Evolutionary conservation across 2,888 invertebrate genomes (phyloP).

Genomic region (Eupithecia subumbrata): DNA sequence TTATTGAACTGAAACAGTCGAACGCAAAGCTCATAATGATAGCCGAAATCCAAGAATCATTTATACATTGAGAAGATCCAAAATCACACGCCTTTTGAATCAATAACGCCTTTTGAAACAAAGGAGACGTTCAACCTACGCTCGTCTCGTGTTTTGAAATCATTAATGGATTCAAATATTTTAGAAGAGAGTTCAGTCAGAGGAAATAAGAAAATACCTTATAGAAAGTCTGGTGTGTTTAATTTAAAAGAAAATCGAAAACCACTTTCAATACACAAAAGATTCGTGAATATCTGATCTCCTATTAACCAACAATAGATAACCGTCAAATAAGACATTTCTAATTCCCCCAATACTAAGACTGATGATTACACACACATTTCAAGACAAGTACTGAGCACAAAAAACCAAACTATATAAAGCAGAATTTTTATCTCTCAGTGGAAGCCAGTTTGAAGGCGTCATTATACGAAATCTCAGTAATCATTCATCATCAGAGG

Average conservation of each 20-base stretch:
- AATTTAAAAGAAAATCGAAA: background rate
- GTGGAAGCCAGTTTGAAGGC: slow-evolving; percentile 62
- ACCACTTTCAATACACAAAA: background rate
- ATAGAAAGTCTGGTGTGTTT: background rate
- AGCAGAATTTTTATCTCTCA: slow-evolving; percentile 65
- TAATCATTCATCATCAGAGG: slow-evolving; percentile 82
- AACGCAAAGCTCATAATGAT: background rate
- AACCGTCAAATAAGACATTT: slow-evolving; percentile 41
- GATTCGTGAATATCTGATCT: background rate
- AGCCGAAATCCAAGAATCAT: background rate
- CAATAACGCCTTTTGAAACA: slow-evolving; percentile 10
- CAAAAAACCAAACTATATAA: slow-evolving; percentile 39
- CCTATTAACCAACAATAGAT: slow-evolving; percentile 3
- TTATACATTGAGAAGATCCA: background rate
- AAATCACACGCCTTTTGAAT: background rate
- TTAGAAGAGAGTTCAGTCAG: background rate
- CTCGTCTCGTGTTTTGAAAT: slow-evolving; percentile 1
- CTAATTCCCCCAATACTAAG: slow-evolving; percentile 50
- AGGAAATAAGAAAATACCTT: background rate
- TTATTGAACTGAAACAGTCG: background rate
- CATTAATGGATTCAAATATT: background rate
- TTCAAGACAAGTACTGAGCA: slow-evolving; percentile 59
- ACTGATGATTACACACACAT: slow-evolving; percentile 69
- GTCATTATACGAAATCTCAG: slow-evolving; percentile 79
- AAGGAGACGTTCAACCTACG: slow-evolving; percentile 10